phyloP scores from a whole-genome alignment of 2,888 invertebrate species.

The Microctonus hyperodae region DNA sequence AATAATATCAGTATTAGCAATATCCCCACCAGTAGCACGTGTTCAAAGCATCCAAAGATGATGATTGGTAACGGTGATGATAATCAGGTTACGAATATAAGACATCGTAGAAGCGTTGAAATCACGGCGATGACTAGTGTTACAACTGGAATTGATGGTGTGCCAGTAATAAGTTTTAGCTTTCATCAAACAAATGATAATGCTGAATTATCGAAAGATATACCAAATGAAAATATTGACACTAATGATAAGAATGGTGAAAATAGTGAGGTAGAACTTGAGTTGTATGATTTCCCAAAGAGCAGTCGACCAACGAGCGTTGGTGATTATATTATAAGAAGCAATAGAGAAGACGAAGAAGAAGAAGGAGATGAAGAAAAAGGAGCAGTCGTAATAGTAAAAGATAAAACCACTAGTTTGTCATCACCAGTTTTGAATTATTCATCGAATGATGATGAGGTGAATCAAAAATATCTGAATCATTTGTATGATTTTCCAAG shows the following conservation, averaged over 20 bases:
- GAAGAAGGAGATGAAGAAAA: no score
- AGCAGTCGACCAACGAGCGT: conserved; percentile 14
- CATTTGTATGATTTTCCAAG: conserved; percentile 50
- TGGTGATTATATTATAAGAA: background rate
- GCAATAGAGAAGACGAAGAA: no score
- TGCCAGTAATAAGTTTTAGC: conserved; percentile 57
- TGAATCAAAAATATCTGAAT: conserved; percentile 20
- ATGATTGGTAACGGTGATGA: conserved; percentile 26
- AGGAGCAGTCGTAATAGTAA: no score
- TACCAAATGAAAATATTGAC: conserved; percentile 16
- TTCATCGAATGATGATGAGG: conserved; percentile 1
- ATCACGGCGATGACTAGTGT: conserved; percentile 52
- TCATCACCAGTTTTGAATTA: background rate
- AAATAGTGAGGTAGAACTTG: background rate
- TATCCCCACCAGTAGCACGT: conserved; percentile 10
- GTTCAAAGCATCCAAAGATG: conserved; percentile 13
- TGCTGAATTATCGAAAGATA: background rate
- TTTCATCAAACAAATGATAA: conserved; percentile 47
- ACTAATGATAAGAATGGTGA: conserved; percentile 16
- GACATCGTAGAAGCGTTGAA: conserved; percentile 54
- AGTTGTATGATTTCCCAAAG: conserved; percentile 38
- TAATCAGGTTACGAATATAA: conserved; percentile 21
- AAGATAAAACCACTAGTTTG: background rate
- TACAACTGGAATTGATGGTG: conserved; percentile 49
- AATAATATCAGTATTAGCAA: conserved; percentile 1